A percentile compares a stretch with the other conserved stretches of the same genome.
These are phyloP conservation scores for Drosophila rhopaloa DNA, from an alignment of 1,140 invertebrate genomes.

Conservation along the genomic window DNA sequence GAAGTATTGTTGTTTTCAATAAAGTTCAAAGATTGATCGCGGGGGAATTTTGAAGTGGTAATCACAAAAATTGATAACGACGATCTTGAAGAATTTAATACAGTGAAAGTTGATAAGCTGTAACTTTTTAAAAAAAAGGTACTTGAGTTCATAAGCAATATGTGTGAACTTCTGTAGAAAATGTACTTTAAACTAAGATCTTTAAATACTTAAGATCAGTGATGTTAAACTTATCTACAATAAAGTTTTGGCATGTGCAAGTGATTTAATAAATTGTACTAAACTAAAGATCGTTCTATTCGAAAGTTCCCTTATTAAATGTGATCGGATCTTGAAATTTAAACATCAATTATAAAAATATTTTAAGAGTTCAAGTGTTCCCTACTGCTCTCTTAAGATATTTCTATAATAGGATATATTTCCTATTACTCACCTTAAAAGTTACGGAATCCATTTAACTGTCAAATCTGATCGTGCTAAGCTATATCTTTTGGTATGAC, in stretches of 20 bases:
- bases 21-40: conserved; percentile 7
- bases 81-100: conserved; percentile 18
- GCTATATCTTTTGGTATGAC: conserved; percentile 28
- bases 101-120: conserved; percentile 14
- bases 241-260: too few species aligned
- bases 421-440: conserved; percentile 1
- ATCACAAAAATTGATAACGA: conserved; percentile 25
- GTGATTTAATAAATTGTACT: too few species aligned
- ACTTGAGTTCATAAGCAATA: neutral
- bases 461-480: conserved; percentile 35
- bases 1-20: conserved; percentile 7
- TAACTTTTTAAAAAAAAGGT: neutral
- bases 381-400: too few species aligned
- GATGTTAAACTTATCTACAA: neutral
- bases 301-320: too few species aligned
- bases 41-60: conserved; percentile 4
- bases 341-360: too few species aligned
- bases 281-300: too few species aligned
- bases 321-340: too few species aligned
- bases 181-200: neutral
- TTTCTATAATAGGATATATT: neutral
- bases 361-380: too few species aligned
- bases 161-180: neutral
- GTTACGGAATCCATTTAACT: neutral
- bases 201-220: neutral